Evolutionary conservation across 2,113 vertebrate species (phyloP), one percentile per base, ranked within the genome.

Genomic region (Uria lomvia): DNA sequence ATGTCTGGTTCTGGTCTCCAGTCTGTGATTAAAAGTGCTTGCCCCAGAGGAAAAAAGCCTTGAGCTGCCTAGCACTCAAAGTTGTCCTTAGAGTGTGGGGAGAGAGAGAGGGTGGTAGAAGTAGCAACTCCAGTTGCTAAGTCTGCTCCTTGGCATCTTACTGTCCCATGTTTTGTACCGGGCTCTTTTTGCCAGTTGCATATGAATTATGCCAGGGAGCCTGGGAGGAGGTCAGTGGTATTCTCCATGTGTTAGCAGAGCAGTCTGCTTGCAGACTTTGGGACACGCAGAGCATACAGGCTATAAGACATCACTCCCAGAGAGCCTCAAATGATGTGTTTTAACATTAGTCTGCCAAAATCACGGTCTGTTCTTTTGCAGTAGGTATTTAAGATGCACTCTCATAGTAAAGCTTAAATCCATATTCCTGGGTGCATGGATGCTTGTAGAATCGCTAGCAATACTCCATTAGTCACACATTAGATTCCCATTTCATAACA

Each of bases 401-500:
- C 42, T 65, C 53, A n/a, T 21, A 90, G 85, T 74, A 74, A 94
- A 94, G 47, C 85, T 88, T 50, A 72, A 89, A 91, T 65, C 87
- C 84, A 3, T 84, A 36, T 40, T 73, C 91, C 59, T 78, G 34
- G 17, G 92, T 90, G 72, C 92, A 96, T 77, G 68, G 86, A 58
- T 91, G 88, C 92, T 88, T 80, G 70, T 86, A 13, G 92, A 70
- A 80, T 81, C 45, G 60, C 60, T 68, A 80, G 83, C 91, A 65
- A 40, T 84, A 55, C 86, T 81, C 80, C 72, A 96, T 95, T 97
- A 95, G 96, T 96, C 92, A 92, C 88, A 88, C 75, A 40, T 60
- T 77, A 78, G 88, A 65, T 88, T 89, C 96, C 82, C 91, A 92
- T 96, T 97, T 96, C 94, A 94, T 92, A 95, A 95, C 83, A 95